Evolutionary conservation across 2,888 invertebrate species (phyloP), one percentile per base, ranked within the genome.

Genomic region (Phaedon cochleariae): DNA sequence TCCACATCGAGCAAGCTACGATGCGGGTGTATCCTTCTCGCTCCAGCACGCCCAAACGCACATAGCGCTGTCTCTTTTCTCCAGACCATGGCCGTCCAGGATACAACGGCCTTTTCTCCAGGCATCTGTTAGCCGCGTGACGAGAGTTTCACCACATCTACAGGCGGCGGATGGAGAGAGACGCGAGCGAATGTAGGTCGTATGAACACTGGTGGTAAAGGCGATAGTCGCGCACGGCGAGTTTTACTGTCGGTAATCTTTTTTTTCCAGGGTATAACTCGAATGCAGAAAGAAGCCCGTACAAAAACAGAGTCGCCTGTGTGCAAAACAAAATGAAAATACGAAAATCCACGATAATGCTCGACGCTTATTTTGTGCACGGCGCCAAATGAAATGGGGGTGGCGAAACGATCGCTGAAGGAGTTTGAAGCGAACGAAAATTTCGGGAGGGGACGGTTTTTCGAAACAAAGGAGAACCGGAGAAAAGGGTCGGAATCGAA

Each of bases 281-380:
- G 60, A 65, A 63, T 64, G 65, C 60, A 49, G 57, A 67, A 65
- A 65, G 69, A 67, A 67, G 65, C 61, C 46, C 41, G 20, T 49
- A 22, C 62, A 68, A 67, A 70, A 70, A 65, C 62, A 57, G 60
- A 62, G 64, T 61, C 64, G 64, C 49, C 62, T 68, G 53, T 49
- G 60, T 67, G 67, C 67, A 65, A 67, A 70, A 70, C 68, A 68
- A 72, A 73, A 74, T 68, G 73, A 74, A 70, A 70, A 69, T 65
- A 71, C 74, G 74, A 69, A 74, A 73, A 70, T 68, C 72, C 64
- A 69, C 73, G 74, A 73, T 73, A 74, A 73, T 67, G 66, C 63
- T 59, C 72, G 74, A 73, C 64, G 65, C 54, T 54, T 68, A 71
- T 71, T 71, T 69, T 62, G 59, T 67, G 49, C 57, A 29, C 59